Percentiles rank a stretch among this genome's conserved stretches.
phyloP scores from a whole-genome alignment of 2,888 invertebrate species.

The Drosophila mimetica region DNA sequence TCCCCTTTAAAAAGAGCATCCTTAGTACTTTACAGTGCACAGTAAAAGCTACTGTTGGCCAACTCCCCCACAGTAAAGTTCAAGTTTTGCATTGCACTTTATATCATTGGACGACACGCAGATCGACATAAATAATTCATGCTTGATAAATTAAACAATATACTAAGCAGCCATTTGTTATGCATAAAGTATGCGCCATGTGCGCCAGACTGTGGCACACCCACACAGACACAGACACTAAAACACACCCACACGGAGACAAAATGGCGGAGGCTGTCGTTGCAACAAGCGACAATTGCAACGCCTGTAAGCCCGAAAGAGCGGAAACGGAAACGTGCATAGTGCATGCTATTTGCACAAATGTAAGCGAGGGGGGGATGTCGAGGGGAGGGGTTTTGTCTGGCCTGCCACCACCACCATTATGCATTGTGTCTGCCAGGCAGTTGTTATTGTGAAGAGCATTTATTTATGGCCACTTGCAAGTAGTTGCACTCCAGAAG shows the following conservation, averaged over 20 bases:
- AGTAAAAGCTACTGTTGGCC: slow-evolving; percentile 6
- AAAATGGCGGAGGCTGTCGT: slow-evolving; percentile 38
- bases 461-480: slow-evolving; percentile 33
- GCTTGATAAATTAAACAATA: slow-evolving; percentile 80
- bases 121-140: slow-evolving; percentile 77
- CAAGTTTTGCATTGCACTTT: slow-evolving; percentile 50
- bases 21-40: not conserved
- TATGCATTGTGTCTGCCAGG: slow-evolving; percentile 28
- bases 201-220: slow-evolving; percentile 66
- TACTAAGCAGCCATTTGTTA: slow-evolving; percentile 73
- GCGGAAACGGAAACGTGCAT: slow-evolving; percentile 69
- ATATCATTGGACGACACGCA: slow-evolving; percentile 37
- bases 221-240: slow-evolving; percentile 26
- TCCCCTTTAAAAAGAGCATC: not conserved
- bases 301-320: slow-evolving; percentile 70
- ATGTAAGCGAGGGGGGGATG: slow-evolving; percentile 41
- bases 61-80: slow-evolving; percentile 27
- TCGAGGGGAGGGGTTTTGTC: slow-evolving; percentile 5
- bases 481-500: not conserved
- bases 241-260: slow-evolving; percentile 11
- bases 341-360: slow-evolving; percentile 76
- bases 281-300: slow-evolving; percentile 73
- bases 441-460: slow-evolving; percentile 31
- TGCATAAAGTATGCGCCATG: slow-evolving; percentile 76
- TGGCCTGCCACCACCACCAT: slow-evolving; percentile 17